A percentile compares a stretch with the other conserved stretches of the same genome.
Conservation (phyloP, 2,888 invertebrate species). For the Diplolepis rosae region DNA sequence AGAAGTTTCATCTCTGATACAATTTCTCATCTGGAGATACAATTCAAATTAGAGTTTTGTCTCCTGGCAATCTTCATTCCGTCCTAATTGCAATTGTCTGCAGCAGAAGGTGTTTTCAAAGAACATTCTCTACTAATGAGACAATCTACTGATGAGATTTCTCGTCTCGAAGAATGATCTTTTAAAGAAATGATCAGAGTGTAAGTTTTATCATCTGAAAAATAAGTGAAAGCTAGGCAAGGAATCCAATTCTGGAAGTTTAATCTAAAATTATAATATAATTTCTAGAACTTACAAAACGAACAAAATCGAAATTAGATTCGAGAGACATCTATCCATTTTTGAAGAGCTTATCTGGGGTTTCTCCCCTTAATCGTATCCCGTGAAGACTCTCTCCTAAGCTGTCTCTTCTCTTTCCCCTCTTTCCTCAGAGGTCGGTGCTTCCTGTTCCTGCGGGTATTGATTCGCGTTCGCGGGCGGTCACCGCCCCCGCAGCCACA, state of each 20-base stretch:
- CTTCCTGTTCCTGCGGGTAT: conserved; percentile 74
- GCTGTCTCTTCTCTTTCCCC: conserved; percentile 46
- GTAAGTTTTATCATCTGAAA: too few relatives aligned
- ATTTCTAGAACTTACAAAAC: conserved; percentile 3
- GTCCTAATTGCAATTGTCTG: too few relatives aligned
- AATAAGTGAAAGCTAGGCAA: too few relatives aligned
- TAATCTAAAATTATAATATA: background rate
- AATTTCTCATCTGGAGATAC: background rate
- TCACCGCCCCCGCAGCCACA: conserved; percentile 71
- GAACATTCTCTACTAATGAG: too few relatives aligned
- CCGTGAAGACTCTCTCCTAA: conserved; percentile 42
- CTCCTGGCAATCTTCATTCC: background rate
- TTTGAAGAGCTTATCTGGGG: conserved; percentile 31
- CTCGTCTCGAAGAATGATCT: too few relatives aligned
- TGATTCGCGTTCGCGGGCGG: conserved; percentile 74
- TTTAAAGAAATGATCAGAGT: too few relatives aligned
- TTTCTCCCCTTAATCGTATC: conserved; percentile 44
- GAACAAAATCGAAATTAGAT: conserved; percentile 22
- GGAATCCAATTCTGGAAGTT: background rate
- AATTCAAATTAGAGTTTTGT: background rate
- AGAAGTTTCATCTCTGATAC: background rate
- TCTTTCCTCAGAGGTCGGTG: conserved; percentile 62
- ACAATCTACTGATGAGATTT: too few relatives aligned
- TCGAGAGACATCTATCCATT: conserved; percentile 15
- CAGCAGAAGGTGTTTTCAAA: too few relatives aligned